Conservation (phyloP, 30 jellyfish, hydroid and myxozoan genomes). For the Phacellophora camtschatica region DNA sequence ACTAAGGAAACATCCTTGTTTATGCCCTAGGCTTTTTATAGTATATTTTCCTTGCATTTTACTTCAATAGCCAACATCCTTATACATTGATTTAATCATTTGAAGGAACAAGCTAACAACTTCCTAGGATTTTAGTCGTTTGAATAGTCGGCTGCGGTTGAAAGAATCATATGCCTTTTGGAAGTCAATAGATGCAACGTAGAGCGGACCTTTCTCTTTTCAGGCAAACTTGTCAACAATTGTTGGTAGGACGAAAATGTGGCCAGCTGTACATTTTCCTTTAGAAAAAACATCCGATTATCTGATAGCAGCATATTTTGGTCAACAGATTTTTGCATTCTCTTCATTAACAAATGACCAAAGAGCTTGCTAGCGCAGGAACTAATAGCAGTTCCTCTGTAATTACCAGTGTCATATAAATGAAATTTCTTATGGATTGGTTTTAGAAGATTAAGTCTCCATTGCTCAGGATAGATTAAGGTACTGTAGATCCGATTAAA, state of each 20-base stretch:
- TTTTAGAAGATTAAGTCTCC: not conserved
- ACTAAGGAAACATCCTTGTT: too few species aligned
- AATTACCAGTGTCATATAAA: not conserved
- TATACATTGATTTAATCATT: not conserved
- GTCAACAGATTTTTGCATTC: too few species aligned
- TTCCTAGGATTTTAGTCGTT: not conserved
- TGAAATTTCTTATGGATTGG: not conserved
- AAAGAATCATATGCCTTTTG: slow-evolving; percentile 15
- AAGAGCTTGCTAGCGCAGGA: not conserved
- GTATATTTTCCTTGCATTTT: not conserved
- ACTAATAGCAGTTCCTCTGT: not conserved
- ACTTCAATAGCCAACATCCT: not conserved
- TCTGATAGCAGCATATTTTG: too few species aligned
- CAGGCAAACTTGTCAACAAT: not conserved
- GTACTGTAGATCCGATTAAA: not conserved
- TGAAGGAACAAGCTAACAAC: not conserved
- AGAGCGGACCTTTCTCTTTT: not conserved
- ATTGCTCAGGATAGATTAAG: not conserved
- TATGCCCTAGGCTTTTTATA: too few species aligned
- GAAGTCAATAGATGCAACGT: not conserved
- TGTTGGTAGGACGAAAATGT: too few species aligned
- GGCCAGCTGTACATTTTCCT: too few species aligned
- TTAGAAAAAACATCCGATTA: too few species aligned
- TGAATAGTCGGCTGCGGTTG: not conserved
- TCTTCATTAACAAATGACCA: too few species aligned